phyloP scores from a whole-genome alignment of 2,888 invertebrate species.

The Hypselothyrea guttata region DNA sequence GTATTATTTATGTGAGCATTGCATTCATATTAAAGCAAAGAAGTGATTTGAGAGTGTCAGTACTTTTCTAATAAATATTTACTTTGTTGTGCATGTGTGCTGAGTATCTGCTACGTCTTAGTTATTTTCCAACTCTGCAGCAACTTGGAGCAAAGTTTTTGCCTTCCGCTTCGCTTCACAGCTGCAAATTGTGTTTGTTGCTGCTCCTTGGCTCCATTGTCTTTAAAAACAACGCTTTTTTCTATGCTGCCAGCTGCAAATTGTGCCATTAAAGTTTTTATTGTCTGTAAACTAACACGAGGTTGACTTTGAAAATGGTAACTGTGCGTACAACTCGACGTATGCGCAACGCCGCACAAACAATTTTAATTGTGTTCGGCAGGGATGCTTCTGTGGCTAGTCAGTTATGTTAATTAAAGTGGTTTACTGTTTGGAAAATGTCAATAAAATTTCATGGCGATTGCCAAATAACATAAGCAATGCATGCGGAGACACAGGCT shows the following conservation, averaged over 20 bases:
- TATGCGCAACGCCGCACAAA: slow-evolving; percentile 34
- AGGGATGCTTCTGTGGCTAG: slow-evolving; percentile 1
- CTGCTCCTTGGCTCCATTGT: slow-evolving; percentile 1
- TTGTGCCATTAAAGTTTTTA: slow-evolving; percentile 55
- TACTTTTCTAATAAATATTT: no score
- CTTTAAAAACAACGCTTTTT: not conserved
- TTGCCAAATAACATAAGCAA: no score
- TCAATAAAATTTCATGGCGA: not conserved
- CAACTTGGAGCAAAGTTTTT: slow-evolving; percentile 39
- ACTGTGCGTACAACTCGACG: slow-evolving; percentile 13
- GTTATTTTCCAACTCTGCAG: slow-evolving; percentile 23
- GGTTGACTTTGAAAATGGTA: no score
- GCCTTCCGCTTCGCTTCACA: slow-evolving; percentile 30
- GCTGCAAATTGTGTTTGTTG: slow-evolving; percentile 22
- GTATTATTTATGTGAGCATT: no score
- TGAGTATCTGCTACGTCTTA: no score
- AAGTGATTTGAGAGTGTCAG: no score
- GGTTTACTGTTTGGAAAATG: not conserved
- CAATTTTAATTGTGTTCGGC: slow-evolving; percentile 22
- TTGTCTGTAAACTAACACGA: no score
- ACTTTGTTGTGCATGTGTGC: no score
- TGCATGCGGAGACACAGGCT: no score
- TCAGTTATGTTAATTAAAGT: slow-evolving; percentile 40
- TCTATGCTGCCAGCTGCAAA: slow-evolving; percentile 49
- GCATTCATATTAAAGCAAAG: no score